Evolutionary conservation across 1,140 invertebrate genomes (phyloP).

Genomic region (Zophobas morio): DNA sequence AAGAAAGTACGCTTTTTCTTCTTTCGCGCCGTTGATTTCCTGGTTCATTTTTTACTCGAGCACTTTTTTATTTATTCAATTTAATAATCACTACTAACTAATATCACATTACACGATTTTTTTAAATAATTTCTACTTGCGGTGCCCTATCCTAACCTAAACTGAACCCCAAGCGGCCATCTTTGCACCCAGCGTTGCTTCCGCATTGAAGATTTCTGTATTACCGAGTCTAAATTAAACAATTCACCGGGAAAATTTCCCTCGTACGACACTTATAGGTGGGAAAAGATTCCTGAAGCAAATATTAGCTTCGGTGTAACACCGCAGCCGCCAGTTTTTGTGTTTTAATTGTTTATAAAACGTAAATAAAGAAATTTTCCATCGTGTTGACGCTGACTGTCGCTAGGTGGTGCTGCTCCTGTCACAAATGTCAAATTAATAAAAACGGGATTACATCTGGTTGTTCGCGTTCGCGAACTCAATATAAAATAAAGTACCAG

Average conservation of each 20-base stretch:
- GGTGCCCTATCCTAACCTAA: conserved; percentile 46
- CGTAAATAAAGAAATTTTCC: too few species aligned
- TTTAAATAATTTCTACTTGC: conserved; percentile 40
- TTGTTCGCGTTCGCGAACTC: neutral
- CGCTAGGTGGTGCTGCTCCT: neutral
- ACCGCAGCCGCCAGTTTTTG: too few species aligned
- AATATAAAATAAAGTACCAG: conserved; percentile 41
- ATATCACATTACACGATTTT: conserved; percentile 41
- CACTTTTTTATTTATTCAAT: neutral
- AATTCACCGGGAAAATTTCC: too few species aligned
- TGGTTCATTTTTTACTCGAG: conserved; percentile 21
- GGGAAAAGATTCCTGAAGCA: too few species aligned
- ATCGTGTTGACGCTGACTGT: neutral
- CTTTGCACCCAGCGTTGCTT: neutral
- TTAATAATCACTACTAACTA: conserved; percentile 34
- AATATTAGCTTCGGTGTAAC: too few species aligned
- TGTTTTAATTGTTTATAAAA: too few species aligned
- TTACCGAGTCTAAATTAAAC: neutral
- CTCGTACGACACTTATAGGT: too few species aligned
- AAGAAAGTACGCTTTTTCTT: conserved; percentile 83
- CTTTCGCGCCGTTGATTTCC: conserved; percentile 55
- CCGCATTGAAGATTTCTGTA: conserved; percentile 13
- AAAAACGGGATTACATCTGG: neutral
- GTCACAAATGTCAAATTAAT: conserved; percentile 6
- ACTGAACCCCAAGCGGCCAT: conserved; percentile 19